Evolutionary conservation across 2,113 vertebrate genomes (phyloP), one percentile per base, ranked within the genome.

Genomic region (Takifugu bimaculatus): DNA sequence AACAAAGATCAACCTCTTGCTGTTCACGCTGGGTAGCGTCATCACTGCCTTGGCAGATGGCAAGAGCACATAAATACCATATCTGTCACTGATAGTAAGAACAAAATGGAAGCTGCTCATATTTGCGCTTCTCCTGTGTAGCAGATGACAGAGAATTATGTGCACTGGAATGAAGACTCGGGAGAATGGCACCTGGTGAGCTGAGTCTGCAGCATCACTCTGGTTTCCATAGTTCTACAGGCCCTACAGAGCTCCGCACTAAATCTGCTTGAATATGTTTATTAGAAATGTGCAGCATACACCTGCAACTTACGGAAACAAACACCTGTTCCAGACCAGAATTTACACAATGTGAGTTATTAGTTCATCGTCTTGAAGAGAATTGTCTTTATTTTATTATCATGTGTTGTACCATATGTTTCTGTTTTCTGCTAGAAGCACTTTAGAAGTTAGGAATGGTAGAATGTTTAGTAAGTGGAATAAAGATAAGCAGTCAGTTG

Each of bases 231-330:
- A 3, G 13, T 5, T 14, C 12, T 12, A 15, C 45, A 15, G 2
- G 35, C 35, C 7, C 2, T 39, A 6, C 35, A 39, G 35, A 39
- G 35, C 35, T 1, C 4, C 11, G 35, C 35, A 39, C 1, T 39
- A 6, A 39, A 39, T 39, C 2, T 10, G 3, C 35, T 39, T 39
- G 7, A 10, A 6, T 39, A 4, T 39, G 7, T 11, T 39, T 39
- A 10, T 62, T 74, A 99, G 96, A 99, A 99, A 94, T 98, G 96
- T 77, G 97, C 98, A 74, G 97, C 97, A 0, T 99, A 97, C 70
- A 99, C 97, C 45, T 96, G 97, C 62, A 99, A 99, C 43, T 98
- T 99, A 96, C 93, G 95, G 84, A 99, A 99, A 78, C 96, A 98
- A 76, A 97, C 94, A 0, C 96, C 97, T 15, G 90, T 94, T 47